These are phyloP conservation scores for Teinopalpus imperialis DNA, from an alignment of 2,888 invertebrate species.

Conservation along the genomic window DNA sequence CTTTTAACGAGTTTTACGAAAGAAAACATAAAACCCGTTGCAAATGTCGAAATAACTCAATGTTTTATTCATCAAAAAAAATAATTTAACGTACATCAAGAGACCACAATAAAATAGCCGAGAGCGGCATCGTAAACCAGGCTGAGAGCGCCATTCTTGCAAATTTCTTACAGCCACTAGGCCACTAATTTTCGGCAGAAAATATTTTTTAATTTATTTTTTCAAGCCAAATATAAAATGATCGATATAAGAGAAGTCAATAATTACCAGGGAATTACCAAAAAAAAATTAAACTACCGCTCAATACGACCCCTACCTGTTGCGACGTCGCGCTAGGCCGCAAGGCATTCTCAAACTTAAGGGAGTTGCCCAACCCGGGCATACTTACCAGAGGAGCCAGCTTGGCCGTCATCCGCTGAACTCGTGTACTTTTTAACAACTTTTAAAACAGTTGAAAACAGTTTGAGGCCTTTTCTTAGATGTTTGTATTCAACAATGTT, in stretches of 20 bases:
- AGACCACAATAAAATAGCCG: background rate
- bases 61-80: conserved; percentile 3
- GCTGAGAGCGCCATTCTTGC: too few species aligned
- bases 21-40: background rate
- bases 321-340: conserved; percentile 58
- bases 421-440: conserved; percentile 53
- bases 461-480: conserved; percentile 54
- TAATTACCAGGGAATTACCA: background rate
- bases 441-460: conserved; percentile 58
- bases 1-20: background rate
- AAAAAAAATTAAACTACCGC: conserved; percentile 34
- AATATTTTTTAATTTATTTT: too few species aligned
- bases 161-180: too few species aligned
- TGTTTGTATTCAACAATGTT: conserved; percentile 46
- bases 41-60: background rate
- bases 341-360: conserved; percentile 56
- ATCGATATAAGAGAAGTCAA: conserved; percentile 4
- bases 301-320: conserved; percentile 68
- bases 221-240: conserved; percentile 1
- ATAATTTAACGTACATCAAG: background rate
- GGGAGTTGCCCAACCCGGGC: conserved; percentile 43
- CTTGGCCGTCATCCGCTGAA: conserved; percentile 42
- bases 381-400: conserved; percentile 58
- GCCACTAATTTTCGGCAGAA: too few species aligned
- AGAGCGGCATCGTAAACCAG: background rate